These are phyloP conservation scores for Drepana arcuata DNA, from an alignment of 1,140 invertebrate species.

Conservation along the genomic window DNA sequence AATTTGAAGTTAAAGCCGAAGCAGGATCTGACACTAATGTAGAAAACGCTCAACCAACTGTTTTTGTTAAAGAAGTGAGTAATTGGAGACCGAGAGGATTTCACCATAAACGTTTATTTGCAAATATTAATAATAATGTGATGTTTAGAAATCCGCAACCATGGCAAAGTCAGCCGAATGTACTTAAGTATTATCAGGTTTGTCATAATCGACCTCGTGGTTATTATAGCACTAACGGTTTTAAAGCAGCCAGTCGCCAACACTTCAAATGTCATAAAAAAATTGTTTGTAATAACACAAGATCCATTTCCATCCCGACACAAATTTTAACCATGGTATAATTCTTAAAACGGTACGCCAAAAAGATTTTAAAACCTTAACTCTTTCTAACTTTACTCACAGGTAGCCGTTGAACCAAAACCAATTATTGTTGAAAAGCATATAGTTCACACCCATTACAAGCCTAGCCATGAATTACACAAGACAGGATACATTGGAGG, in stretches of 20 bases:
- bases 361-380: no score
- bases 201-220: constrained; percentile 10
- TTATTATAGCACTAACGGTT: constrained; percentile 25
- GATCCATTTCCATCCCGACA: no score
- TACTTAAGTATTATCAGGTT: constrained; percentile 29
- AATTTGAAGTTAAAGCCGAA: constrained; percentile 15
- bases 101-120: constrained; percentile 6
- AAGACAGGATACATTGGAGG: constrained; percentile 45
- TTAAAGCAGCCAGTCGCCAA: constrained; percentile 26
- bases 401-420: constrained; percentile 35
- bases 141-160: constrained; percentile 21
- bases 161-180: constrained; percentile 9
- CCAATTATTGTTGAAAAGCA: constrained; percentile 35
- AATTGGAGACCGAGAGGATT: constrained; percentile 15
- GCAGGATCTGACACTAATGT: constrained; percentile 23
- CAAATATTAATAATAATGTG: constrained; percentile 15
- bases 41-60: constrained; percentile 27
- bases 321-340: no score
- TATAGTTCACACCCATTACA: constrained; percentile 31
- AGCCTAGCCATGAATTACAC: constrained; percentile 37
- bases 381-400: no score
- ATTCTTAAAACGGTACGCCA: no score
- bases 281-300: no score
- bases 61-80: constrained; percentile 57
- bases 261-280: no score